Evolutionary conservation across 2,113 vertebrate genomes (phyloP).

Genomic region (Odontesthes bonariensis): DNA sequence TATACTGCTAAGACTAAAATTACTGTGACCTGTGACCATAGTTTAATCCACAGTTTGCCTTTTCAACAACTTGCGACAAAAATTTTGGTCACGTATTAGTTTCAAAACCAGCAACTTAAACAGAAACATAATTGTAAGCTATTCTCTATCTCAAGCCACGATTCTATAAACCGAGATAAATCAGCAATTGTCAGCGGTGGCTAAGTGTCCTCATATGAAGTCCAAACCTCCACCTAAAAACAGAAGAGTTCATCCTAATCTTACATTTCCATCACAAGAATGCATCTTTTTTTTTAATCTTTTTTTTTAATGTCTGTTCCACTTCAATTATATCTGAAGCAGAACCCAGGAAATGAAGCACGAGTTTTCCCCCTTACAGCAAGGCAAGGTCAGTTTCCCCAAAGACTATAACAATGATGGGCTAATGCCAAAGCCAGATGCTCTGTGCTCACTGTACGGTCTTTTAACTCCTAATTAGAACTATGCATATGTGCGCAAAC

Average conservation of each 20-base stretch:
- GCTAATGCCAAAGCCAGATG: slow-evolving; percentile 77
- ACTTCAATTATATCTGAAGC: slow-evolving; percentile 55
- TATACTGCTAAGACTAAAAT: neutral
- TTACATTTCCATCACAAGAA: slow-evolving; percentile 41
- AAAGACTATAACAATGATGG: slow-evolving; percentile 57
- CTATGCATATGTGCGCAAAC: slow-evolving; percentile 44
- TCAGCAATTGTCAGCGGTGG: neutral
- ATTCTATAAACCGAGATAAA: slow-evolving; percentile 19
- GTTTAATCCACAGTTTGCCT: neutral
- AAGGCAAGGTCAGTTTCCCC: slow-evolving; percentile 70
- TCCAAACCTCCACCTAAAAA: slow-evolving; percentile 14
- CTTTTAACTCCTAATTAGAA: slow-evolving; percentile 76
- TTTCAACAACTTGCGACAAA: neutral
- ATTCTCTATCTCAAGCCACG: slow-evolving; percentile 8
- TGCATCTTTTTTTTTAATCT: slow-evolving; percentile 47
- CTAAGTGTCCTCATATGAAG: slow-evolving; percentile 11
- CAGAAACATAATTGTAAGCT: neutral
- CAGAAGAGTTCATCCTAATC: slow-evolving; percentile 27
- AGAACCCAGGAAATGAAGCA: slow-evolving; percentile 62
- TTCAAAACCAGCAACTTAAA: slow-evolving; percentile 20
- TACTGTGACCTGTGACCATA: neutral
- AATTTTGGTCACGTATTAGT: neutral
- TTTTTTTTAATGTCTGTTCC: slow-evolving; percentile 43
- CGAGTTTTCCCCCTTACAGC: slow-evolving; percentile 45
- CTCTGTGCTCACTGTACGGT: slow-evolving; percentile 47